These are phyloP conservation scores for Charadrius vociferus DNA, from an alignment of 2,113 vertebrate species.

Conservation along the genomic window DNA sequence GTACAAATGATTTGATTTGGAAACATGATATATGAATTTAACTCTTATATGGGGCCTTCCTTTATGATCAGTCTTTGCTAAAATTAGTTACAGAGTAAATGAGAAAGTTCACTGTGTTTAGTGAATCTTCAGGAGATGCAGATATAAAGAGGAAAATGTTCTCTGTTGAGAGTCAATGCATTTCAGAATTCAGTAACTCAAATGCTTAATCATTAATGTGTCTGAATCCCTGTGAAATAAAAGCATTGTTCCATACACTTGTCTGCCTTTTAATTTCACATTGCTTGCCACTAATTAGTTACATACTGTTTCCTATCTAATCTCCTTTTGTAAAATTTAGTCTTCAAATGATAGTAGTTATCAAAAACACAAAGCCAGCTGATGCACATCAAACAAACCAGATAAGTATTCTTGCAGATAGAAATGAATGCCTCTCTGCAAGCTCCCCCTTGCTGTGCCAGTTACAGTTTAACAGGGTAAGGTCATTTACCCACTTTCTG, in stretches of 20 bases:
- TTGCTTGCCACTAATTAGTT: not conserved
- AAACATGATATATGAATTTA: not conserved
- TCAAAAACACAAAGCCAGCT: not conserved
- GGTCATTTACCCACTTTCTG: not conserved
- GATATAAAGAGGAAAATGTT: not conserved
- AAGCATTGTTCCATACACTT: not conserved
- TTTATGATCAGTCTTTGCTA: not conserved
- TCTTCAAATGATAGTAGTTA: not conserved
- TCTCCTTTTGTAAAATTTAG: not conserved
- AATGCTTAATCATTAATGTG: not conserved
- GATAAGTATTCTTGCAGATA: not conserved
- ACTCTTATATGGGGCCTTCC: not conserved
- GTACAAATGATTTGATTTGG: not conserved
- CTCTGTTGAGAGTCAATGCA: not conserved
- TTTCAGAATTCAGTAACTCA: not conserved
- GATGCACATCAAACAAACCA: not conserved
- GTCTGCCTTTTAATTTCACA: not conserved
- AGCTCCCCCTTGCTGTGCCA: not conserved
- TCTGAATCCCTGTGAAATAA: not conserved
- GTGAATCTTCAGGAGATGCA: not conserved
- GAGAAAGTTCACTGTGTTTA: not conserved
- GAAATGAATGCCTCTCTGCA: not conserved
- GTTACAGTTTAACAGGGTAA: not conserved
- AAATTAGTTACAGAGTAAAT: not conserved
- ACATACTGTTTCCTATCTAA: not conserved